Evolutionary conservation across 2,888 invertebrate species (phyloP), one percentile per base, ranked within the genome.

Genomic region (Pseudococcus longispinus): DNA sequence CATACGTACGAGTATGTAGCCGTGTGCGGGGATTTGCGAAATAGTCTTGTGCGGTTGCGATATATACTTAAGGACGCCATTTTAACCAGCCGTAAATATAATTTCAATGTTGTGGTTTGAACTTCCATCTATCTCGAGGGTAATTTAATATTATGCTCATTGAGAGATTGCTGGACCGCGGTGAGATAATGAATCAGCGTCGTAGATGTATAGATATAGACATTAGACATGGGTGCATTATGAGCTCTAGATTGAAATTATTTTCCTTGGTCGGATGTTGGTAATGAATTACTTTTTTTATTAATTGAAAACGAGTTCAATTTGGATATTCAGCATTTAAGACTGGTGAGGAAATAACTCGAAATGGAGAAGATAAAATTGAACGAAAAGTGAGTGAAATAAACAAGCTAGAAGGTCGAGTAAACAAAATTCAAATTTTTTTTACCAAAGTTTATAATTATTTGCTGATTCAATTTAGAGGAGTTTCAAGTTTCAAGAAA

Each of bases 51-150:
- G 77, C 13, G 26, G 29, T 80, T 80, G 42, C 77, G 42, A 80
- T 20, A 37, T 23, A 37, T 6, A 26, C 26, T 13, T 6, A 74
- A 65, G 65, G 65, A 26, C 70, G 77, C 13, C 11, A 23, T 74
- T 74, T 74, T 74, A 74, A 74, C 77, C 77, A 42, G 37, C 32
- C 37, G 77, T 42, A 42, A 37, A 80, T 42, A 37, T 80, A 80
- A 80, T 80, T 80, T 80, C 77, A 80, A 80, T 80, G 77, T 80
- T 80, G 77, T 80, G 77, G 77, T 80, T 80, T 80, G 77, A 80
- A 80, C 77, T 29, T 80, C 29, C 18, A 60, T 60, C 23, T 29
- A 60, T 60, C 60, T 60, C 23, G 23, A 42, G 42, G 23, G 77
- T 80, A 80, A 80, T 80, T 42, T 60, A 23, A 60, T 60, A 9